Evolutionary conservation across 1,140 invertebrate genomes (phyloP), one percentile per base, ranked within the genome.

Genomic region (Drosophila aff.): DNA sequence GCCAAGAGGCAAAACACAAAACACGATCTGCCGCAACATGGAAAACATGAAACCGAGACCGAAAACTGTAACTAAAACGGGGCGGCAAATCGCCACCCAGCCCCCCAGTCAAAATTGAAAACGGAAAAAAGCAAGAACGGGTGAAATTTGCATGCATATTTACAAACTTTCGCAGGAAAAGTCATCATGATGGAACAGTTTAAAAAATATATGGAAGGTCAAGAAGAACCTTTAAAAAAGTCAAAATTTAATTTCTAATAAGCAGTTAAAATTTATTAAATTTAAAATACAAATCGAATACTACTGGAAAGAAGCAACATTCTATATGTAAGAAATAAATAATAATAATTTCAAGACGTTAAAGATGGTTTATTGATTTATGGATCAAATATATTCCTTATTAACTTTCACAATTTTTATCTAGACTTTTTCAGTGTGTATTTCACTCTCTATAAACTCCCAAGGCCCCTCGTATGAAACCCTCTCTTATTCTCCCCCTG

Each of bases 1-100:
- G 84, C 83, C 72, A 87, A 44, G 65, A 76, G 81, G 61, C 81
- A 83, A 63, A 68, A 44, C 18, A 58, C 36, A 58, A 57, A 81
- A 18, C 36, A 53, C 40, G 44, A 61, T 46, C 57, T 76, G 81
- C 83, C 83, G 81, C 84, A 83, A 87, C 80, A 87, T 81, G 84
- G 73, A 76, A 89, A 87, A 89, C 84, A 87, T 81, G 84, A 89
- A 84, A 87, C 84, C 74, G 84, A 89, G 81, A 89, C 81, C 73
- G 81, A 90, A 90, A 89, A 89, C 84, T 78, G 84, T 89, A 90
- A 89, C 84, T 89, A 89, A 90, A 89, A 90, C 81, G 72, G 74
- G 50, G 63, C 53, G 60, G 53, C 31, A 76, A 60, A 55, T 55
- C 47, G 13, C 49, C 47, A 13, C 44, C 57, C 46, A n/a, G 4